These are phyloP conservation scores for Hyposoter dolosus DNA, from an alignment of 2,888 invertebrate genomes.

Conservation along the genomic window DNA sequence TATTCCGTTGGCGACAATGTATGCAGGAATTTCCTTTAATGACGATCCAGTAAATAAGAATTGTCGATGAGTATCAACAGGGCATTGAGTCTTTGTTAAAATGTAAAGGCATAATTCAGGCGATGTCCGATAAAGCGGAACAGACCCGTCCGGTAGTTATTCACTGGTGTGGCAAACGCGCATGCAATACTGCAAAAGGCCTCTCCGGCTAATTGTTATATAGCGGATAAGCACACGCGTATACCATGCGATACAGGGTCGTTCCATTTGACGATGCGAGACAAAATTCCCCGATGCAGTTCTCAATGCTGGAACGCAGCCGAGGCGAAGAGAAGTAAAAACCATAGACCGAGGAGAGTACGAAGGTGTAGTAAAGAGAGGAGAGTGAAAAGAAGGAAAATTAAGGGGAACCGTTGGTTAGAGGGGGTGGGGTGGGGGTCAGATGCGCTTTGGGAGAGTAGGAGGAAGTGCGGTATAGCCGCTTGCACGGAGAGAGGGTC, in stretches of 20 bases:
- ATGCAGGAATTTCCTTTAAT: background rate
- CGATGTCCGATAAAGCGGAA: background rate
- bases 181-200: background rate
- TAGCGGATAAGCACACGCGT: background rate
- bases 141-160: background rate
- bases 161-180: background rate
- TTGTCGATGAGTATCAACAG: background rate
- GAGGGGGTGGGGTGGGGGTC: background rate
- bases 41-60: background rate
- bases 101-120: background rate
- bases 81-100: background rate
- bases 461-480: slow-evolving; percentile 72
- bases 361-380: background rate
- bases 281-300: background rate
- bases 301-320: background rate
- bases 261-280: background rate
- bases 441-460: slow-evolving; percentile 33
- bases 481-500: slow-evolving; percentile 70
- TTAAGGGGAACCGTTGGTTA: background rate
- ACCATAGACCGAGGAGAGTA: background rate
- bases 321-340: background rate
- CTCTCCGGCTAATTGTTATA: background rate
- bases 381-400: background rate
- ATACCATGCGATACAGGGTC: background rate
- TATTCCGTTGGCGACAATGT: background rate